Percentiles rank a stretch among this genome's conserved stretches.
These are phyloP conservation scores for Athene noctua DNA, from an alignment of 2,113 vertebrate species.

Conservation along the genomic window DNA sequence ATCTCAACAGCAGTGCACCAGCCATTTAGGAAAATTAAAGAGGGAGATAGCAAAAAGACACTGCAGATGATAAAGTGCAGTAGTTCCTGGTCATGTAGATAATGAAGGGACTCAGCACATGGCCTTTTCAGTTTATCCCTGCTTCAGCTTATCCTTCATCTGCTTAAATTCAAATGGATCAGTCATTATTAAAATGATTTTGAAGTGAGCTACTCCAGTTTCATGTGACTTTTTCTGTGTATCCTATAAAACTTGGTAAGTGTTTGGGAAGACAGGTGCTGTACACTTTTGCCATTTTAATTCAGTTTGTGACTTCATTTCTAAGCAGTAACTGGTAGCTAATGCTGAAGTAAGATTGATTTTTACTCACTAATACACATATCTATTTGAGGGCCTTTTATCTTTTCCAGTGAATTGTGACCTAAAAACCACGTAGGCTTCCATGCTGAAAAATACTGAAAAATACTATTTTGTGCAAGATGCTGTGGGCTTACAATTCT, in stretches of 20 bases:
- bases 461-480: not conserved
- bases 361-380: not conserved
- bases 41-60: constrained; percentile 62
- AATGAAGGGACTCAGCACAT: constrained; percentile 63
- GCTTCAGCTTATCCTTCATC: constrained; percentile 75
- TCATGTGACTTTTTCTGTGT: constrained; percentile 51
- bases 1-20: constrained; percentile 67
- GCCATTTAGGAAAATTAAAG: constrained; percentile 86
- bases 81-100: constrained; percentile 70
- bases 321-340: not conserved
- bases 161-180: constrained; percentile 69
- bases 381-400: not conserved
- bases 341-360: not conserved
- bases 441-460: not conserved
- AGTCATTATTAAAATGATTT: constrained; percentile 75
- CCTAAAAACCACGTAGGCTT: not conserved
- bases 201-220: constrained; percentile 69
- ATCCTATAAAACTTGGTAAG: constrained; percentile 35
- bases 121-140: constrained; percentile 78
- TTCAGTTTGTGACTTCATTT: constrained; percentile 11
- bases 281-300: constrained; percentile 10
- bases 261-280: not conserved
- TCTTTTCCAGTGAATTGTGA: not conserved
- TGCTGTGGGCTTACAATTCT: not conserved
- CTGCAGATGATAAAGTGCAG: constrained; percentile 71